Conservation (phyloP, 1,140 invertebrate species). For the Ruditapes philippinarum region DNA sequence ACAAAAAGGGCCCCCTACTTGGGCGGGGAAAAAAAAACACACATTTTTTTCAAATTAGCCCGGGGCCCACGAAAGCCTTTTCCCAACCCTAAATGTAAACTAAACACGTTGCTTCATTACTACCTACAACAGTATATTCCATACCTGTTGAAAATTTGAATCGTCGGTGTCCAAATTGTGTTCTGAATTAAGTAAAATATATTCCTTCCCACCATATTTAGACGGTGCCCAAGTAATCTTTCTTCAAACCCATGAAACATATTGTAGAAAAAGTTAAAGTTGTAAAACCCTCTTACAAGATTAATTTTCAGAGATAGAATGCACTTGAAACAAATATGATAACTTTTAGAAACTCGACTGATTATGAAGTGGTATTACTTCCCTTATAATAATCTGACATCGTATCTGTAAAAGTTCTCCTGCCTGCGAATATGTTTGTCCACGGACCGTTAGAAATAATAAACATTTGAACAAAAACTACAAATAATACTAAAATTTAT, state of each 20-base stretch:
- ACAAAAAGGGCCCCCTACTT: constrained; percentile 32
- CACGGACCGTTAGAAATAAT: too few relatives aligned
- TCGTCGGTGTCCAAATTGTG: background rate
- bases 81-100: background rate
- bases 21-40: background rate
- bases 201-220: background rate
- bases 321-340: background rate
- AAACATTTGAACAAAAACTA: too few relatives aligned
- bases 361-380: background rate
- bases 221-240: background rate
- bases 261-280: background rate
- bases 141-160: background rate
- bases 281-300: background rate
- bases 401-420: background rate
- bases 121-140: background rate
- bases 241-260: background rate
- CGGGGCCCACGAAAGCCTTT: background rate
- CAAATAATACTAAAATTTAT: too few relatives aligned
- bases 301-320: constrained; percentile 5
- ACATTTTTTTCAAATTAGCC: background rate
- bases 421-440: too few relatives aligned
- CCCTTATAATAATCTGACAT: background rate
- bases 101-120: background rate
- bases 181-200: background rate
- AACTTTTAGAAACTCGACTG: background rate